phyloP scores from a whole-genome alignment of 2,797 vertebrate genomes.

The Jordanella pulchra region DNA sequence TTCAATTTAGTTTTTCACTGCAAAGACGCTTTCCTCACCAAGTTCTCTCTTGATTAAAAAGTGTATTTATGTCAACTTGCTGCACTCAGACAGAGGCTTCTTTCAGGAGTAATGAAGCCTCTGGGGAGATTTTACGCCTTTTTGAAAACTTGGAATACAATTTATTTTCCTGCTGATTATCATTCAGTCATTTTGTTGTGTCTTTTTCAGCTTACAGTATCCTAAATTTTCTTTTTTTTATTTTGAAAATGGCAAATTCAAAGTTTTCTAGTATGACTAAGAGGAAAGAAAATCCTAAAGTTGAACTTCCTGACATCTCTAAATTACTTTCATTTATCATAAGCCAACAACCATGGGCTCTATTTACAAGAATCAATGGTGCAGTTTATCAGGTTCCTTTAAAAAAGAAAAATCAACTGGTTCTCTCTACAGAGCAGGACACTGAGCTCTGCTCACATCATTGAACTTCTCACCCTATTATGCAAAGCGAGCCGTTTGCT shows the following conservation, averaged over 20 bases:
- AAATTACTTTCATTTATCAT: slow-evolving; percentile 56
- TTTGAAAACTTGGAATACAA: neutral
- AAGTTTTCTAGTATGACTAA: slow-evolving; percentile 7
- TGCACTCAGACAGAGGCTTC: slow-evolving; percentile 8
- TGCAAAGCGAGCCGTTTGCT: slow-evolving; percentile 47
- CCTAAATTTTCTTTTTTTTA: slow-evolving; percentile 3
- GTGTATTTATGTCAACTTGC: slow-evolving; percentile 21
- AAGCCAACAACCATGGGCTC: slow-evolving; percentile 32
- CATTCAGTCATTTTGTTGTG: neutral
- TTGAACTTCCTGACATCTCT: slow-evolving; percentile 39
- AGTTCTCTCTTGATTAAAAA: slow-evolving; percentile 28
- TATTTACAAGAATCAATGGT: slow-evolving; percentile 58
- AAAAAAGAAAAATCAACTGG: slow-evolving; percentile 36
- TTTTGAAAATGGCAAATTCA: slow-evolving; percentile 7
- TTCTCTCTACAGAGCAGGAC: slow-evolving; percentile 37
- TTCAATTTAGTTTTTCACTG: too few relatives aligned
- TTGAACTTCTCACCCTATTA: slow-evolving; percentile 58
- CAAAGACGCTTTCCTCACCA: slow-evolving; percentile 15
- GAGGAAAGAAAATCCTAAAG: slow-evolving; percentile 33
- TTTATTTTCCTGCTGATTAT: slow-evolving; percentile 7
- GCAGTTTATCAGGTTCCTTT: slow-evolving; percentile 50
- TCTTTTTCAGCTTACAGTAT: slow-evolving; percentile 26
- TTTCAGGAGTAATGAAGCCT: slow-evolving; percentile 9
- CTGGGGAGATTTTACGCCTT: slow-evolving; percentile 1
- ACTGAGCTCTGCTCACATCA: slow-evolving; percentile 33